Evolutionary conservation across 2,797 vertebrate species (phyloP).

Genomic region (Coluber constrictor): DNA sequence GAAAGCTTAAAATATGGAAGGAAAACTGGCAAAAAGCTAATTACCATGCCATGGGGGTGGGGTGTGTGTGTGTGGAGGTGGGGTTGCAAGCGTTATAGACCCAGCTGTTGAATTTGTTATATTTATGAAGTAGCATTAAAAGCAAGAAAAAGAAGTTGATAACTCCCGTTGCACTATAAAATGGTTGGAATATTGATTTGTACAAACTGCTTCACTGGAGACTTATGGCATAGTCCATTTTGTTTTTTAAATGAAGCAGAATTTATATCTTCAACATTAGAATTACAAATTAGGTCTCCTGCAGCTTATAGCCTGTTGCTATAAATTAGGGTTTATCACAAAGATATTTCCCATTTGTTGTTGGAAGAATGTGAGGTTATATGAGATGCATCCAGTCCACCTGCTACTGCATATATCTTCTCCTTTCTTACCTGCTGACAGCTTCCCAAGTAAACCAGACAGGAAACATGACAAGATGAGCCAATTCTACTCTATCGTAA

Average conservation of each 20-base stretch:
- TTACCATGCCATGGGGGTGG: conserved; percentile 7
- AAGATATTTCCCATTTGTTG: conserved; percentile 28
- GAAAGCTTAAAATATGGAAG: background rate
- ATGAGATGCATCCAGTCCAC: background rate
- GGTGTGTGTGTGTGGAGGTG: background rate
- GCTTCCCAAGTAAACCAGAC: background rate
- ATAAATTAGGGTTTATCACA: conserved; percentile 30
- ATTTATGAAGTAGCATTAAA: conserved; percentile 32
- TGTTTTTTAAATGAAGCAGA: background rate
- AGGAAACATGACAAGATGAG: background rate
- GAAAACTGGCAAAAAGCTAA: background rate
- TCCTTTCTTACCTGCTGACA: background rate
- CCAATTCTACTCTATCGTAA: background rate
- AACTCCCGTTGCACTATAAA: conserved; percentile 22
- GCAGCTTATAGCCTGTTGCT: background rate
- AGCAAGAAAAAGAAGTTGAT: conserved; percentile 16
- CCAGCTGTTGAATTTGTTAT: conserved; percentile 40
- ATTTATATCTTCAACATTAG: conserved; percentile 13
- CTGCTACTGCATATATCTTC: background rate
- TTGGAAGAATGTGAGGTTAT: background rate
- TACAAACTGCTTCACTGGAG: conserved; percentile 7
- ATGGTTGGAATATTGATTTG: conserved; percentile 10
- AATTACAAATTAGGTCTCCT: conserved; percentile 15
- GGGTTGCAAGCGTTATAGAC: conserved; percentile 10
- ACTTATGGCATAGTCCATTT: conserved; percentile 7